Evolutionary conservation across 2,113 vertebrate species (phyloP), one percentile per base, ranked within the genome.

Genomic region (Pavo muticus): DNA sequence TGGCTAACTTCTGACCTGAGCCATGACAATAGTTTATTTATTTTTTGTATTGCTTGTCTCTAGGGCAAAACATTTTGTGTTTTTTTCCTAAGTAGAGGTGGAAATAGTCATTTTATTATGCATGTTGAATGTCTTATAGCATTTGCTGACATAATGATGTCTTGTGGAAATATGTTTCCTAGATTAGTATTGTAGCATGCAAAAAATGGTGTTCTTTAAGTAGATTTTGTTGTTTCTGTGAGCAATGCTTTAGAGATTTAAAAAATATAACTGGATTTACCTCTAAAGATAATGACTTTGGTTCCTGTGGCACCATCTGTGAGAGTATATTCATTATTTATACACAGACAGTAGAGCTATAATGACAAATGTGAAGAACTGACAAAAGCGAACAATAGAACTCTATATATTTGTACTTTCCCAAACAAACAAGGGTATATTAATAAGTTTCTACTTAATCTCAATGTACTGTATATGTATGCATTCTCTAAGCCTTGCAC

Each of bases 201-300:
- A 80, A 86, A 91, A 94, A 80, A 68, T 23, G 24, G 59, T 56
- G 45, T 77, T 9, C 14, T 90, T 80, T 63, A 48, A 80, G 84
- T 70, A 52, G 89, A 71, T 83, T 83, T 94, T 85, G 60, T 88
- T 91, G 39, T 86, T 94, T 84, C 75, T 50, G 6, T 88, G 65
- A 93, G 61, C 68, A 92, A 24, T 71, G 57, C 42, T 93, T 92
- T 88, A 86, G 72, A 91, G 56, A 77, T 73, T 86, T 90, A 57
- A 81, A 92, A 97, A 80, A 52, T 60, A 15, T 70, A 90, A 85
- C 71, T 95, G 45, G 25, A 68, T 92, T 92, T 87, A 68, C 60
- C 42, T 68, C 7, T 88, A 64, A 85, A 80, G 39, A 80, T 87
- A 89, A 84, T 0, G 3, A 83, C 64, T 85, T 90, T 86, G 92